Evolutionary conservation across 2,888 invertebrate genomes (phyloP).

Genomic region (Parnassius apollo): DNA sequence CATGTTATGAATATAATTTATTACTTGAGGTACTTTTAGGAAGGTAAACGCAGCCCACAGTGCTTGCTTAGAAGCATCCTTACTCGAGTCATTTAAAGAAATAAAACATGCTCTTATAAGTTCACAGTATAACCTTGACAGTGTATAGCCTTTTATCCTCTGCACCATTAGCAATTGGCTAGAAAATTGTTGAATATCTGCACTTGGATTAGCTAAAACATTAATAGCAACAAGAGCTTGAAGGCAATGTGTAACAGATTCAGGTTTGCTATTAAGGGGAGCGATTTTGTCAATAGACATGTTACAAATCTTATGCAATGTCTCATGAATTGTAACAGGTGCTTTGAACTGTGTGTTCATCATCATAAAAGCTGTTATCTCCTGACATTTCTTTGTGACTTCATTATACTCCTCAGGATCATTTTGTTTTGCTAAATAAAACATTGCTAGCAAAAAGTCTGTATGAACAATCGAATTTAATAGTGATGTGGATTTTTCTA

Average conservation of each 20-base stretch:
- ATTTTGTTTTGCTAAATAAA: conserved; percentile 90
- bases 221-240: conserved; percentile 92
- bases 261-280: conserved; percentile 77
- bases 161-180: conserved; percentile 92
- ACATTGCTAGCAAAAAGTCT: conserved; percentile 90
- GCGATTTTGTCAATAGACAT: conserved; percentile 83
- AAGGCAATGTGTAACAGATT: conserved; percentile 86
- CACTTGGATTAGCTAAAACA: conserved; percentile 91
- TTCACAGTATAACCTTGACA: conserved; percentile 92
- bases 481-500: conserved; percentile 86
- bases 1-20: conserved; percentile 84
- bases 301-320: conserved; percentile 81
- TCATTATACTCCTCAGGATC: conserved; percentile 84
- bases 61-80: conserved; percentile 89
- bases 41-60: conserved; percentile 97
- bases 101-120: conserved; percentile 93
- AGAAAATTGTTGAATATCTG: conserved; percentile 89
- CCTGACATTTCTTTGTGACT: conserved; percentile 88
- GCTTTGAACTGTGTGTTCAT: conserved; percentile 81
- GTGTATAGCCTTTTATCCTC: conserved; percentile 90
- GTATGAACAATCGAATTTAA: conserved; percentile 85
- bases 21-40: conserved; percentile 92
- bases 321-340: conserved; percentile 80
- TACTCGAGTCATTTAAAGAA: conserved; percentile 92
- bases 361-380: conserved; percentile 83